Conservation (phyloP, 2,888 invertebrate genomes). For the Bruchidius siliquastri region DNA sequence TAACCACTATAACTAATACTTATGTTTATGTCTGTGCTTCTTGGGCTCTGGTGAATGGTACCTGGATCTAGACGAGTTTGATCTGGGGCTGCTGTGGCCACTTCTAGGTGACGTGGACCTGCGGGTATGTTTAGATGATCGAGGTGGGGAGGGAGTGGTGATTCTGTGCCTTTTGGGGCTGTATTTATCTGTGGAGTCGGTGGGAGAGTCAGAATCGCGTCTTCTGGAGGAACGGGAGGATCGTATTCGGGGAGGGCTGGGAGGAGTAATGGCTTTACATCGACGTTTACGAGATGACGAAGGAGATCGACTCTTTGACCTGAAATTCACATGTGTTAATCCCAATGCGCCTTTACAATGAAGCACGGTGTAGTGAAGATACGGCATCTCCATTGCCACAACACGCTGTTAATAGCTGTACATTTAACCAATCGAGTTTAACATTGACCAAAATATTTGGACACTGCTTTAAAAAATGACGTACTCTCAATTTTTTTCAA, state of each 20-base stretch:
- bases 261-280: constrained; percentile 39
- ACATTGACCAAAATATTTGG: too few species aligned
- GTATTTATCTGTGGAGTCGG: constrained; percentile 40
- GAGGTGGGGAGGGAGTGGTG: constrained; percentile 42
- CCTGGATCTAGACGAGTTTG: constrained; percentile 34
- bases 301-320: constrained; percentile 47
- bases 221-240: constrained; percentile 39
- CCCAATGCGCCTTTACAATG: too few species aligned
- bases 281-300: constrained; percentile 40
- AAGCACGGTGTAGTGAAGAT: too few species aligned
- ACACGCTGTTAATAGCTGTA: too few species aligned
- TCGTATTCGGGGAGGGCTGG: constrained; percentile 44
- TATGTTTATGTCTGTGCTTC: constrained; percentile 54
- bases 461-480: too few species aligned
- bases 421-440: too few species aligned
- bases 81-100: constrained; percentile 28
- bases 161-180: constrained; percentile 37
- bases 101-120: constrained; percentile 41
- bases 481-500: too few species aligned
- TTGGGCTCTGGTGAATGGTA: constrained; percentile 48
- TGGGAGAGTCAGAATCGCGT: constrained; percentile 41
- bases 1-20: constrained; percentile 39
- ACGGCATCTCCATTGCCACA: too few species aligned
- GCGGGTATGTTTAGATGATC: constrained; percentile 35
- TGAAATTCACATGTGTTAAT: constrained; percentile 26